Base-by-base conservation (phyloP, 2,888 invertebrate species). In the Drosophila anomalata region DNA sequence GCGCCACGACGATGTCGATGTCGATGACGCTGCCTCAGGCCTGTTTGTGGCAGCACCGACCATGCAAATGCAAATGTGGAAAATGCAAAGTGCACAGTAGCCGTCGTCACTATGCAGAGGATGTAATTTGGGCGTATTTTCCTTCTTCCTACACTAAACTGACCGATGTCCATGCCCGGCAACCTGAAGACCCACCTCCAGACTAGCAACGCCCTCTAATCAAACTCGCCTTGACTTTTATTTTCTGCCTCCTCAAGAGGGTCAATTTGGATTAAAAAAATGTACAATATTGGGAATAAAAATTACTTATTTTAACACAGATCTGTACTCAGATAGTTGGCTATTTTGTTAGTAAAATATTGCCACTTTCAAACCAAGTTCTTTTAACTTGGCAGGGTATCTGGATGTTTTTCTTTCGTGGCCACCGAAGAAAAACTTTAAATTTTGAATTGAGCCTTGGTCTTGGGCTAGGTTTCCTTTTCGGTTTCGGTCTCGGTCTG, bases 1-100 rank as follows among this genome's bases (percentile, higher is more conserved):
- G 85, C 76, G 73, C 87, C 79, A 74, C 87, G 71, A 50, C 72
- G 77, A 68, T 62, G 61, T 58, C 70, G 50, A 44, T 50, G 42
- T 44, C 53, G 50, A 46, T 59, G 47, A 58, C 57, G 79, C 48
- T 26, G 63, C 70, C 87, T 68, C 69, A 62, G 63, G 75, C 84
- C 58, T 78, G 70, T 84, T 84, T 87, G 87, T 84, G 84, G 84
- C 61, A 76, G 84, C 61, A 76, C 47, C 55, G 55, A 33, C 47
- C 65, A 55, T 42, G 65, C 56, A 68, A 68, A 68, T 69, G 67
- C 67, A 68, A 68, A 68, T 71, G 71, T 51, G 52, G 20, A 51
- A 56, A 70, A 72, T 62, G 62, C 62, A 70, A 70, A 70, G 53
- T 57, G 57, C 62, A 44, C 52, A 69, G 47, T 33, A 48, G 33